Conservation (phyloP, 2,113 vertebrate species). For the Pavo muticus region DNA sequence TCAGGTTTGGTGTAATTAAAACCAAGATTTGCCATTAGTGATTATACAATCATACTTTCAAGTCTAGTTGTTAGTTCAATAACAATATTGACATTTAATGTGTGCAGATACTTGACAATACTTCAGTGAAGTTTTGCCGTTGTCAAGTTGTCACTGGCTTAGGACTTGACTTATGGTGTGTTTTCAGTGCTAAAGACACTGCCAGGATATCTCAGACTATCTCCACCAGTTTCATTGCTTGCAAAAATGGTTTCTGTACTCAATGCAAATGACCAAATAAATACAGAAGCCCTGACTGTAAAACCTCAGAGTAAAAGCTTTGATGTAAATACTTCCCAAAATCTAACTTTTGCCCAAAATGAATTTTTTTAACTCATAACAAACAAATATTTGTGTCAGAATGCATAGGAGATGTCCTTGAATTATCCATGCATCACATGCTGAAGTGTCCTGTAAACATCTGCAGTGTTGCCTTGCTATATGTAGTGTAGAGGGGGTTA, state of each 20-base stretch:
- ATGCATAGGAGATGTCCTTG: neutral
- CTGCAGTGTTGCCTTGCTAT: neutral
- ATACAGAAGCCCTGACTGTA: neutral
- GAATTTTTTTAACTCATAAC: neutral
- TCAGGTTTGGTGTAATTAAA: neutral
- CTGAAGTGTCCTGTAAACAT: neutral
- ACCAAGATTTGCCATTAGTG: neutral
- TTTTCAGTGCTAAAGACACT: neutral
- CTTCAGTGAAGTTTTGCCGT: neutral
- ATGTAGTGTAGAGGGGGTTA: neutral
- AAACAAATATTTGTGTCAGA: neutral
- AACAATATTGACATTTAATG: neutral
- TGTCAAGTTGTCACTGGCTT: neutral
- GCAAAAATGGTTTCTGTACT: neutral
- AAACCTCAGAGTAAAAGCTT: neutral
- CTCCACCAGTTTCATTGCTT: neutral
- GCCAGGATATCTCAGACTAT: neutral
- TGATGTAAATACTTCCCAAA: neutral
- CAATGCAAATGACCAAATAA: neutral
- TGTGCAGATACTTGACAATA: neutral
- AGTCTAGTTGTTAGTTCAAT: neutral
- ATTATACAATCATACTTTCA: neutral
- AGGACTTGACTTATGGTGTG: neutral
- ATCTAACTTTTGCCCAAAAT: neutral
- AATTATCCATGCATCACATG: neutral